Conservation (phyloP, 30 jellyfish, hydroid and myxozoan species). For the Aurelia coerulea region DNA sequence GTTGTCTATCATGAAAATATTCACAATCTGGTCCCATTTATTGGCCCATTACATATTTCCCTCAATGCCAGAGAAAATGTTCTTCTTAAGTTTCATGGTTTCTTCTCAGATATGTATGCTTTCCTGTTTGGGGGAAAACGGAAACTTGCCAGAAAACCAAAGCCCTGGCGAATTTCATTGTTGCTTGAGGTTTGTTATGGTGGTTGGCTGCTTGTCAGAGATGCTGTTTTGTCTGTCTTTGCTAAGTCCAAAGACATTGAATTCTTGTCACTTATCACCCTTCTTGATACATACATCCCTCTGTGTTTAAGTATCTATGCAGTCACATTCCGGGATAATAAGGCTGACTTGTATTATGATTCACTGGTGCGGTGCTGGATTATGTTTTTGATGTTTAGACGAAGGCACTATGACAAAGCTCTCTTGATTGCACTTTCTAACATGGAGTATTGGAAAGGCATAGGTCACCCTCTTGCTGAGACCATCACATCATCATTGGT, state of each 20-base stretch:
- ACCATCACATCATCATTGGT: neutral
- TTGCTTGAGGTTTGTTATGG: neutral
- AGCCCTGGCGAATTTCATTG: conserved; percentile 21
- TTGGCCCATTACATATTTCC: neutral
- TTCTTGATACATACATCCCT: conserved; percentile 12
- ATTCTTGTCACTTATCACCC: neutral
- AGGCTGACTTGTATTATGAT: conserved; percentile 5
- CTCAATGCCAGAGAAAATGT: conserved; percentile 22
- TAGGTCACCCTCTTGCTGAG: conserved; percentile 8
- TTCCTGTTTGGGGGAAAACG: conserved; percentile 16
- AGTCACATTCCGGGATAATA: neutral
- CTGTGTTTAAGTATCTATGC: conserved; percentile 12
- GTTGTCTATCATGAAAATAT: neutral
- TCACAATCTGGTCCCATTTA: neutral
- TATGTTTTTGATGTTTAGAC: conserved; percentile 12
- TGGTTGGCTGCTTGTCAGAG: conserved; percentile 15
- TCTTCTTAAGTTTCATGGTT: neutral
- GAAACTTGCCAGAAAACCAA: conserved; percentile 9
- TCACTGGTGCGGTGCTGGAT: conserved; percentile 22
- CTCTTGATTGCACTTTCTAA: conserved; percentile 6
- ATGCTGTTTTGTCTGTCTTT: neutral
- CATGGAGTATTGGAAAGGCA: conserved; percentile 12
- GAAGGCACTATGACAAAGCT: conserved; percentile 23
- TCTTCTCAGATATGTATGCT: conserved; percentile 9
- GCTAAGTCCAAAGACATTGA: conserved; percentile 21